Evolutionary conservation across 2,797 vertebrate species (phyloP), one percentile per base, ranked within the genome.

Genomic region (Heliangelus exortis): DNA sequence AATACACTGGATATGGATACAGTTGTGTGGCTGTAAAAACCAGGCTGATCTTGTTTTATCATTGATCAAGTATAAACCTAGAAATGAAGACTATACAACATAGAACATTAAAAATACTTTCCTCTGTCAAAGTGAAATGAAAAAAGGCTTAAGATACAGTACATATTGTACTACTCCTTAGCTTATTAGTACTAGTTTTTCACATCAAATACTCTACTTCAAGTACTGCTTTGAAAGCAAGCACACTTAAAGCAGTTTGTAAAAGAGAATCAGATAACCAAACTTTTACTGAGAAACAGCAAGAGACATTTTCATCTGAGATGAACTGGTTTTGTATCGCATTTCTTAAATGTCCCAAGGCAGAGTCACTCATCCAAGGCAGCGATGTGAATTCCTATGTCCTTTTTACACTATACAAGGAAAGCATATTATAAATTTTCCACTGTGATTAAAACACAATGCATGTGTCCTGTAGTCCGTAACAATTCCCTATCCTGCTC

Each of bases 391-490:
- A 90, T 78, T 89, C 29, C 54, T 74, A 65, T 25, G 50, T 79
- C 39, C 63, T 90, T 39, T 83, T 90, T 92, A 86, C 14, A 66
- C n/a, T 79, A 16, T 9, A 61, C 39, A 29, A 71, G 36, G 74
- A 77, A 93, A 95, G 61, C 21, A 74, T 68, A 55, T 89, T 77
- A 85, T 71, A 86, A 89, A 74, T 87, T 93, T 89, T 89, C 71
- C 33, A 67, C 57, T 34, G 68, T 48, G 78, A 84, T 89, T 85
- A 87, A 87, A 96, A 87, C 65, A 7, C 10, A n/a, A 39, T 5
- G 2, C 0, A 0, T 19, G 26, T 31, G 68, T 89, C 81, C 75
- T 73, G 90, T 62, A 82, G 55, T 75, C 51, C 15, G 0, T 74
- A 96, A 65, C 51, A 92, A 43, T 39, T 92, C 74, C 75, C 39